A percentile compares a stretch with the other conserved stretches of the same genome.
These are phyloP conservation scores for Phaetusa simplex DNA, from an alignment of 2,113 vertebrate species.

Conservation along the genomic window DNA sequence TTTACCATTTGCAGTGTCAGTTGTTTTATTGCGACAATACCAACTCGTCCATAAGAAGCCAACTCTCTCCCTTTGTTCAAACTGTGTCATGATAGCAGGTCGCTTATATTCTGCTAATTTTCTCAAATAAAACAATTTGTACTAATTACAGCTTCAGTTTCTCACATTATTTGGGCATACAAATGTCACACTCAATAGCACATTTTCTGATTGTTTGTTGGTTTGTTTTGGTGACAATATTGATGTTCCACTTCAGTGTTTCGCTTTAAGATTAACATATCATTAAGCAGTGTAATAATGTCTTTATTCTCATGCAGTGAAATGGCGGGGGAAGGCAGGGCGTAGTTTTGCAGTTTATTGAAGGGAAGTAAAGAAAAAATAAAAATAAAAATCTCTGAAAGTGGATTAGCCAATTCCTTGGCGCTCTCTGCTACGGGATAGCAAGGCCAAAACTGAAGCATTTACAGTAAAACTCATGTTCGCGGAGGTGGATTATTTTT, in stretches of 20 bases:
- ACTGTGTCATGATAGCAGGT: not conserved
- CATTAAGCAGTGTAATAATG: not conserved
- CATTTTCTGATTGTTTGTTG: not conserved
- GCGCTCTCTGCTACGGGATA: rapidly evolving
- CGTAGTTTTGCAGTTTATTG: not conserved
- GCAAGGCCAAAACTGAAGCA: not conserved
- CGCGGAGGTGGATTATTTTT: not conserved
- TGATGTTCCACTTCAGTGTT: not conserved
- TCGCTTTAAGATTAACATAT: conserved; percentile 30
- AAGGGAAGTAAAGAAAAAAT: not conserved
- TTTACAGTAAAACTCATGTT: not conserved
- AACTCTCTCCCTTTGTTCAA: not conserved
- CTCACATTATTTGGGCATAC: not conserved
- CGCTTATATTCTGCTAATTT: not conserved
- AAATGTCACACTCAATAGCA: not conserved
- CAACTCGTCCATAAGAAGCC: not conserved
- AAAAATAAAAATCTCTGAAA: not conserved
- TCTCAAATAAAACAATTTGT: not conserved
- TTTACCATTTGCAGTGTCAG: not conserved
- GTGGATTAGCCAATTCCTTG: not conserved
- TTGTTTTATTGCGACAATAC: not conserved
- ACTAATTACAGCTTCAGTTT: not conserved
- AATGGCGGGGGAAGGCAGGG: not conserved
- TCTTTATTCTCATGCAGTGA: not conserved
- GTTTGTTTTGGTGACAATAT: not conserved